Evolutionary conservation across 2,888 invertebrate species (phyloP).

Genomic region (Melolontha melolontha): DNA sequence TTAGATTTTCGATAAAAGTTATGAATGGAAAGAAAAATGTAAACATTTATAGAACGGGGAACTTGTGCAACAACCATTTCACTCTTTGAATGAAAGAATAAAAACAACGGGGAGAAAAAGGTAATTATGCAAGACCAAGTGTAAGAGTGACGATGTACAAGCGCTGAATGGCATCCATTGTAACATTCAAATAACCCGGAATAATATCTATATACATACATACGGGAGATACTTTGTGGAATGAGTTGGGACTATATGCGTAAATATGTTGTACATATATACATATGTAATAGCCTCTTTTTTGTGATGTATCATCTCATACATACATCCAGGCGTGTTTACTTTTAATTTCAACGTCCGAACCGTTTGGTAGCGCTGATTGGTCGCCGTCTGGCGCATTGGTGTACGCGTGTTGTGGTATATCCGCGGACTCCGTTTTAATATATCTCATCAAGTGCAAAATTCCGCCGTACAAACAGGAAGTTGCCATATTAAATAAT

Average conservation of each 20-base stretch:
- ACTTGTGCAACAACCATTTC: slow-evolving; percentile 10
- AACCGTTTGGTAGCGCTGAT: slow-evolving; percentile 2
- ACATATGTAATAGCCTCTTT: background rate
- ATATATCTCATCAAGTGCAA: slow-evolving; percentile 30
- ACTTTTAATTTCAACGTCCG: slow-evolving; percentile 38
- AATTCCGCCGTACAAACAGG: slow-evolving; percentile 41
- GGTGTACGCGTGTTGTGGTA: background rate
- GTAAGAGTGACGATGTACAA: background rate
- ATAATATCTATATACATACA: slow-evolving; percentile 7
- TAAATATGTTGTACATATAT: background rate
- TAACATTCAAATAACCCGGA: slow-evolving; percentile 20
- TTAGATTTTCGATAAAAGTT: slow-evolving; percentile 1
- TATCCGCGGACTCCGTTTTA: slow-evolving; percentile 1
- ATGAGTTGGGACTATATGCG: background rate
- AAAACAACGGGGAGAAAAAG: slow-evolving; percentile 20
- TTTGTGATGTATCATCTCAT: slow-evolving; percentile 17
- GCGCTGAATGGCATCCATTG: background rate
- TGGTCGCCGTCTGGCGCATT: slow-evolving; percentile 16
- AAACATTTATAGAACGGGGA: slow-evolving; percentile 14
- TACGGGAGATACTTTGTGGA: too few relatives aligned
- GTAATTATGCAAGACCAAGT: slow-evolving; percentile 24
- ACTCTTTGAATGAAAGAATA: slow-evolving; percentile 5
- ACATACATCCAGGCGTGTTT: slow-evolving; percentile 17
- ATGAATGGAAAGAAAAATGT: slow-evolving; percentile 17
- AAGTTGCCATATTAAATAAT: slow-evolving; percentile 47